A percentile compares a stretch with the other conserved stretches of the same genome.
Evolutionary conservation across 2,888 invertebrate genomes (phyloP).

Genomic region (Amblyjoppa proteus): DNA sequence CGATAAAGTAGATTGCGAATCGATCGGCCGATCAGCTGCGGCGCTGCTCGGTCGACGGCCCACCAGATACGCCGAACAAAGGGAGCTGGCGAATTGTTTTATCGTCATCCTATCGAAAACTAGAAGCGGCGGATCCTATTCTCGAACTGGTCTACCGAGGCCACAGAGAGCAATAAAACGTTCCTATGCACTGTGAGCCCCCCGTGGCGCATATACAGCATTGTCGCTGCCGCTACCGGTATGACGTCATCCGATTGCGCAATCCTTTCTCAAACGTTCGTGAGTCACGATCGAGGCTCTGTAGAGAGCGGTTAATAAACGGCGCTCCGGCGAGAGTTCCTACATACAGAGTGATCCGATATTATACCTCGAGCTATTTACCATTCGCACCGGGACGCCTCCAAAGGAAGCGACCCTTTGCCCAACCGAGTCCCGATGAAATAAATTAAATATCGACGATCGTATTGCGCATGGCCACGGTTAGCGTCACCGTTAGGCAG

Average conservation of each 20-base stretch:
- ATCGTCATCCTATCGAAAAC: slow-evolving; percentile 33
- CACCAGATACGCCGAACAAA: background rate
- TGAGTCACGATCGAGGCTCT: slow-evolving; percentile 61
- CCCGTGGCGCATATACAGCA: background rate
- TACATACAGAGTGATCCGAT: slow-evolving; percentile 28
- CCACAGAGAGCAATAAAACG: slow-evolving; percentile 21
- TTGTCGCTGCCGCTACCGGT: slow-evolving; percentile 50
- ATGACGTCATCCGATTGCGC: slow-evolving; percentile 59
- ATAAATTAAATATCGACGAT: background rate
- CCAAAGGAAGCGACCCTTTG: background rate
- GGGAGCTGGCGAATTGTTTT: slow-evolving; percentile 35
- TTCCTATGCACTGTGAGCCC: slow-evolving; percentile 3
- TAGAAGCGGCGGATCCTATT: slow-evolving; percentile 28
- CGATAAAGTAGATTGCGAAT: background rate
- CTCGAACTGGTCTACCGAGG: slow-evolving; percentile 17
- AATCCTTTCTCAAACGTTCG: slow-evolving; percentile 61
- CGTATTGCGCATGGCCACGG: background rate
- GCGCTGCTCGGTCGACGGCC: too few relatives aligned
- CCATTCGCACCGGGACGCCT: background rate
- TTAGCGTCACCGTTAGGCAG: background rate
- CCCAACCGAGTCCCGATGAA: background rate
- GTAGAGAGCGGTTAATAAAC: slow-evolving; percentile 47
- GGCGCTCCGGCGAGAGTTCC: slow-evolving; percentile 14
- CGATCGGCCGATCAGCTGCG: background rate
- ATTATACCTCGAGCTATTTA: background rate